Base-by-base conservation (phyloP, 2,113 vertebrate species). In the Chiloscyllium plagiosum region DNA sequence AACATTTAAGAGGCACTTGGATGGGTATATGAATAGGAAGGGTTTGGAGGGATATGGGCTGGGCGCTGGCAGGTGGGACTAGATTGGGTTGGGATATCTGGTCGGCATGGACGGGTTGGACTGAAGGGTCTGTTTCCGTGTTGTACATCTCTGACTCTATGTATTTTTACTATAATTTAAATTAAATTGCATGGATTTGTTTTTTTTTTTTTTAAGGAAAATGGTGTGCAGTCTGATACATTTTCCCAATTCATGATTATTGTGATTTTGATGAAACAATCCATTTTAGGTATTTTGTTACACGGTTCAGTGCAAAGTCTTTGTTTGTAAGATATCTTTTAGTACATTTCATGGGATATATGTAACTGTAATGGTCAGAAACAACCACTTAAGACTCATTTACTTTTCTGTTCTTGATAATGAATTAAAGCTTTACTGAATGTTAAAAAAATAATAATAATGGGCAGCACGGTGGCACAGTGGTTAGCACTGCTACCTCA, bases 191-290 rank as follows among this genome's bases (percentile, higher is more conserved):
- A n/a, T 90, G 33, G 52, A 80, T 17, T 80, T 80, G 56, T 92
- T 92, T 92, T 33, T 65, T 47, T 47, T n/a, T n/a, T n/a, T n/a
- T n/a, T n/a, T n/a, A n/a, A 65, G 52, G 6, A 65, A 92, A 29
- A 17, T 4, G n/a, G 56, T 92, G 87, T 69, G 66, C 93, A 94
- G n/a, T 70, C 42, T 70, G 42, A 26, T 72, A 20, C 50, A 17
- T 19, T 94, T 93, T 70, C 42, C 66, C 47, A 26, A 52, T 56
- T 50, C n/a, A 47, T 47, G 42, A 47, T 47, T 47, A 47, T 0
- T 69, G 61, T 70, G 5, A 69, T 68, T 94, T 94, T 94, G 68
- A 47, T 94, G 93, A 50, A 94, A 94, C 69, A 94, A 94, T 70
- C 10, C 42, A 50, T 70, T 69, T 70, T 37, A 24, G 19, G 42